Evolutionary conservation across 2,113 vertebrate species (phyloP), one percentile per base, ranked within the genome.

Genomic region (Strigops habroptila): DNA sequence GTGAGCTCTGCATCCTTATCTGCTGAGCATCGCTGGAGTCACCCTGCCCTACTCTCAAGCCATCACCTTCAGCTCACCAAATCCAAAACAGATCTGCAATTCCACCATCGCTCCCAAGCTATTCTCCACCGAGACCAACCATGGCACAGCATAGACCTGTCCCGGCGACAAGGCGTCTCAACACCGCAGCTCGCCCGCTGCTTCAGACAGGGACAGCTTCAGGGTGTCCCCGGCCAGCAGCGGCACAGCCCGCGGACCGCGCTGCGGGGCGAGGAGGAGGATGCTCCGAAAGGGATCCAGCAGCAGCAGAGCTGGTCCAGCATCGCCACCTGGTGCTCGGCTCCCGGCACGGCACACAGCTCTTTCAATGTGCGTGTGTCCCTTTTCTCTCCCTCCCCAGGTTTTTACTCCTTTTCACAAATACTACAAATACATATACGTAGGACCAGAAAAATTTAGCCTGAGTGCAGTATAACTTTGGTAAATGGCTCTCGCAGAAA

Each of bases 241-340:
- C 18, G 22, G 43, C 71, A 57, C 71, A 23, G 80, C 57, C 75
- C 12, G 22, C 37, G 44, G 35, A 44, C 35, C 18, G 27, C 63
- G 12, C 14, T 18, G 11, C 3, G 14, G 13, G 18, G 3, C 10
- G 5, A 19, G n/a, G 16, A n/a, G 13, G 3, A 77, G 30, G 64
- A 86, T 83, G 88, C 88, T 49, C 52, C 7, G 0, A 31, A 28
- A 80, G 24, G 1, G 62, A 57, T 79, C 43, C 74, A 10, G 67
- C 52, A 85, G 52, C 35, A 2, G 64, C 85, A 69, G 85, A 39
- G 53, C 70, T 35, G 68, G 76, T 83, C 41, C 92, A 10, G 75
- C 92, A 93, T 74, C 94, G 95, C 96, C 96, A 91, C 75, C 96
- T 96, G 92, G 33, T 77, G 96, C 44, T 76, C 75, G 3, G 4